Evolutionary conservation across 2,888 invertebrate genomes (phyloP).

Genomic region (Agapetus fuscipes): DNA sequence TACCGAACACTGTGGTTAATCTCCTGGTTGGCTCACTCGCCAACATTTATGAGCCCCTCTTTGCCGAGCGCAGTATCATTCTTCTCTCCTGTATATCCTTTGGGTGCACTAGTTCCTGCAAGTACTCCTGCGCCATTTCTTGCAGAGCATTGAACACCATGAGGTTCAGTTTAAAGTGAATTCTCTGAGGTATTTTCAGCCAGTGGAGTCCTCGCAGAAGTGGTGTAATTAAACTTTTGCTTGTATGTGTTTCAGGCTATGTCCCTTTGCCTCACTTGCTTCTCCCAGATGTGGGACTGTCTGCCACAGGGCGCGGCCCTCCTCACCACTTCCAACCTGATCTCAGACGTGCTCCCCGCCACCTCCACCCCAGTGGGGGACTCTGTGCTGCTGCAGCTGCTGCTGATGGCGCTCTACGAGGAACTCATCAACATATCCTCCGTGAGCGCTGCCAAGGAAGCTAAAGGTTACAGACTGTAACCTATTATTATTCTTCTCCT

Average conservation of each 20-base stretch:
- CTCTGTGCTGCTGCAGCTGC: slow-evolving; percentile 61
- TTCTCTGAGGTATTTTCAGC: too few relatives aligned
- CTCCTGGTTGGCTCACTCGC: too few relatives aligned
- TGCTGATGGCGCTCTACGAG: slow-evolving; percentile 60
- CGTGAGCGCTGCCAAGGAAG: slow-evolving; percentile 32
- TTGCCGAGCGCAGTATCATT: too few relatives aligned
- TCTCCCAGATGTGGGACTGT: slow-evolving; percentile 60
- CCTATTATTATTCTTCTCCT: neutral
- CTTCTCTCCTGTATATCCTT: too few relatives aligned
- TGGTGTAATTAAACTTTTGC: too few relatives aligned
- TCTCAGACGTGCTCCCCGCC: slow-evolving; percentile 62
- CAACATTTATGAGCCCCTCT: too few relatives aligned
- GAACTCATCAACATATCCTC: slow-evolving; percentile 48
- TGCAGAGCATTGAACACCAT: too few relatives aligned
- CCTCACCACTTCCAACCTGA: slow-evolving; percentile 45
- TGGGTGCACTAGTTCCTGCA: too few relatives aligned
- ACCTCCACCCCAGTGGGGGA: slow-evolving; percentile 60
- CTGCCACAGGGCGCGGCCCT: slow-evolving; percentile 47
- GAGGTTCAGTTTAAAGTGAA: too few relatives aligned
- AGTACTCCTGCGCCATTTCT: too few relatives aligned
- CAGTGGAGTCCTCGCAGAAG: too few relatives aligned
- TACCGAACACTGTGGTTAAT: too few relatives aligned
- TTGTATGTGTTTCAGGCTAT: slow-evolving; percentile 51
- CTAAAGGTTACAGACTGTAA: slow-evolving; percentile 25
- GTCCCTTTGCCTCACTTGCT: slow-evolving; percentile 61